These are phyloP conservation scores for Lepisosteus osseus DNA, from an alignment of 2,113 vertebrate species.

Conservation along the genomic window DNA sequence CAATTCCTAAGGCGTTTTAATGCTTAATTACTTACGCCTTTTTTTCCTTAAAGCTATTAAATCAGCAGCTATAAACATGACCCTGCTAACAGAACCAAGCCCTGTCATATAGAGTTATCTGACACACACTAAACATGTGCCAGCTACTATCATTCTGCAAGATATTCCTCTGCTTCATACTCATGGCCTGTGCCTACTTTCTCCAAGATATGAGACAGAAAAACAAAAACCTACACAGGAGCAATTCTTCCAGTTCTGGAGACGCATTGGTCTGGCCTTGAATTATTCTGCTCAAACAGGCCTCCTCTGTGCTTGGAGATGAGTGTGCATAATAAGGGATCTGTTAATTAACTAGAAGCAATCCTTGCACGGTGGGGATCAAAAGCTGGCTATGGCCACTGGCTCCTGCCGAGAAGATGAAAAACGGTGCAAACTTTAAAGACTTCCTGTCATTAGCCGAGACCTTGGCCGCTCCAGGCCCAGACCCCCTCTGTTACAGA, in stretches of 20 bases:
- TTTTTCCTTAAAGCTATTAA: too few species aligned
- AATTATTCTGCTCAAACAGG: constrained; percentile 74
- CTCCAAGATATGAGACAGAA: neutral
- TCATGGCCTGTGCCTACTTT: too few species aligned
- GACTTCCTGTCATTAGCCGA: constrained; percentile 98
- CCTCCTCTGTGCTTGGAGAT: constrained; percentile 75
- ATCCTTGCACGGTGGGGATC: constrained; percentile 86
- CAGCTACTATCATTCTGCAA: too few species aligned
- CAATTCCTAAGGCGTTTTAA: too few species aligned
- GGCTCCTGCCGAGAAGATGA: constrained; percentile 93
- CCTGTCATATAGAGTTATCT: too few species aligned
- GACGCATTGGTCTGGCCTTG: constrained; percentile 76
- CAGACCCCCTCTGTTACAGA: constrained; percentile 78
- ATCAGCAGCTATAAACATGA: too few species aligned
- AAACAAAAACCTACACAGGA: neutral
- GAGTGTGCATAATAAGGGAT: constrained; percentile 83
- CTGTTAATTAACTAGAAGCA: constrained; percentile 92
- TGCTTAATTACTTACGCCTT: too few species aligned
- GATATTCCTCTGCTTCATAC: too few species aligned
- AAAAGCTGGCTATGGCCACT: constrained; percentile 89
- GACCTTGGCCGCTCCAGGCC: constrained; percentile 86
- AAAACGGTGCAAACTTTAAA: constrained; percentile 97
- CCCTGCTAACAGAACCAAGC: too few species aligned
- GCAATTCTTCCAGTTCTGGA: constrained; percentile 48
- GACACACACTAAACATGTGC: too few species aligned